These are phyloP conservation scores for Iselma pallidipennis DNA, from an alignment of 2,888 invertebrate species.

Conservation along the genomic window DNA sequence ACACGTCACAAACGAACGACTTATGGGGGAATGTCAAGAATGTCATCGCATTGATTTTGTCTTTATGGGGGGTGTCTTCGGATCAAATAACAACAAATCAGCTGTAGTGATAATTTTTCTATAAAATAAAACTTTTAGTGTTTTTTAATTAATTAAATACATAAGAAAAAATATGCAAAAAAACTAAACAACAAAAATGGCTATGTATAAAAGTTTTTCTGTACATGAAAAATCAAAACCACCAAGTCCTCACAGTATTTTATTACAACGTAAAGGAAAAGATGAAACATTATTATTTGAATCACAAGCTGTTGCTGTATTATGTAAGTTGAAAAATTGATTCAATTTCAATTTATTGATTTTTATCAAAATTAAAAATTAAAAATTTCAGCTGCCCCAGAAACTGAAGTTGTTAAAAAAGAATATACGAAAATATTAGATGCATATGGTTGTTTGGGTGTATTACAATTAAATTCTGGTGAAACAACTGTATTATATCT, in stretches of 20 bases:
- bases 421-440: slow-evolving; percentile 90
- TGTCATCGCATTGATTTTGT: slow-evolving; percentile 22
- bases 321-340: slow-evolving; percentile 63
- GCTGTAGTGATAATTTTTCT: slow-evolving; percentile 17
- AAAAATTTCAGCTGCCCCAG: slow-evolving; percentile 67
- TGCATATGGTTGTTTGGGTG: slow-evolving; percentile 95
- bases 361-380: not conserved
- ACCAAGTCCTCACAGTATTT: slow-evolving; percentile 85
- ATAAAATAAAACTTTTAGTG: not conserved
- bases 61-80: slow-evolving; percentile 18
- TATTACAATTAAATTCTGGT: slow-evolving; percentile 84
- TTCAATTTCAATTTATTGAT: no score
- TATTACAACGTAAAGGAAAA: slow-evolving; percentile 86
- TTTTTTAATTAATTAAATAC: not conserved
- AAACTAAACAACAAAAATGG: slow-evolving; percentile 63
- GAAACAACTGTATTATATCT: slow-evolving; percentile 85
- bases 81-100: slow-evolving; percentile 22
- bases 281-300: slow-evolving; percentile 89
- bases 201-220: slow-evolving; percentile 92
- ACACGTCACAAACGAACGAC: not conserved
- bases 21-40: not conserved
- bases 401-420: slow-evolving; percentile 86
- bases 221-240: slow-evolving; percentile 87
- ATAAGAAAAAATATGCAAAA: slow-evolving; percentile 13
- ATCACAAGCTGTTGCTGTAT: slow-evolving; percentile 86